Conservation (phyloP, 2,888 invertebrate species). For the Campoplex nolae region DNA sequence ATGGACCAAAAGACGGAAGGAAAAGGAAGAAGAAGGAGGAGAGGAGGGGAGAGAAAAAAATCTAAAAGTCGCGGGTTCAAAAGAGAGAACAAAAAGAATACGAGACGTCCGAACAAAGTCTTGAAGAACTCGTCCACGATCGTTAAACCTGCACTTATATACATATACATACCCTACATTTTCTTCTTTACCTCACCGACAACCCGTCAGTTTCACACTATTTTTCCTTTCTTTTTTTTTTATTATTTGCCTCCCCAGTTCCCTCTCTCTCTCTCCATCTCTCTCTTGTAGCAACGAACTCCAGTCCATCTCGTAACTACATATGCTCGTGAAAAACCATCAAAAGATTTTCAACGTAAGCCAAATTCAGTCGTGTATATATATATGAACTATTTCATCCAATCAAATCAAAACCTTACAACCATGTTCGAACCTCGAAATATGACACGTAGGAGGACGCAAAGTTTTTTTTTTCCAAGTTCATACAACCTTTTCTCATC, state of each 20-base stretch:
- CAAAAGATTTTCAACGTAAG: conserved; percentile 10
- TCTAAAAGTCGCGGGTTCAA: conserved; percentile 49
- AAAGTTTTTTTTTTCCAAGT: neutral
- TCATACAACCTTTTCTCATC: neutral
- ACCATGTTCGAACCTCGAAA: neutral
- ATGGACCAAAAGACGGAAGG: conserved; percentile 72
- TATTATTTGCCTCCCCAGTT: conserved; percentile 17
- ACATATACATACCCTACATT: conserved; percentile 48
- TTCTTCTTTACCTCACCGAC: conserved; percentile 67
- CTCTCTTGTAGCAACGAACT: conserved; percentile 6
- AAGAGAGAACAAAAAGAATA: conserved; percentile 39
- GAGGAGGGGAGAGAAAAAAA: conserved; percentile 30
- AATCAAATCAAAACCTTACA: neutral
- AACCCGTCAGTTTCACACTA: conserved; percentile 76
- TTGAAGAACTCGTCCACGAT: conserved; percentile 65
- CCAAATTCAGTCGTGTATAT: neutral
- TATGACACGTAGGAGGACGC: neutral
- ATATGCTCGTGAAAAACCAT: conserved; percentile 31
- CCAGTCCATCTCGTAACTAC: neutral
- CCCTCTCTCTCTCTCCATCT: conserved; percentile 18
- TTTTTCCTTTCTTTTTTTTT: conserved; percentile 71
- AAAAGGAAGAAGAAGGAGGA: neutral
- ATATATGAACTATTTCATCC: neutral
- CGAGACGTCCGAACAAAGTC: conserved; percentile 66
- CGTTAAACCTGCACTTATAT: conserved; percentile 66